Evolutionary conservation across 2,888 invertebrate species (phyloP).

Genomic region (Plebejus anna): DNA sequence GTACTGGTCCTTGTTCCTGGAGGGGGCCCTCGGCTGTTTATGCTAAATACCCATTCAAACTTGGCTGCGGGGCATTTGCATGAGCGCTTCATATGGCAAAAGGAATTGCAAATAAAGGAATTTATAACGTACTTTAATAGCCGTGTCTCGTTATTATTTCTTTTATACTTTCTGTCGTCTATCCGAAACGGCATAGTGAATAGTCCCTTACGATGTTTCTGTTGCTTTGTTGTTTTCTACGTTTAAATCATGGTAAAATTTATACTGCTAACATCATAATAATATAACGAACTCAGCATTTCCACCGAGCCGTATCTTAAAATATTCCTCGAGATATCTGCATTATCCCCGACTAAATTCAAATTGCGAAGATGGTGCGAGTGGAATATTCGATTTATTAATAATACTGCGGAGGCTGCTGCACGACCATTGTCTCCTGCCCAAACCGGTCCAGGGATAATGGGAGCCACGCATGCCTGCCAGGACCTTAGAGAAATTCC

Average conservation of each 20-base stretch:
- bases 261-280: neutral
- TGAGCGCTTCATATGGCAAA: conserved; percentile 44
- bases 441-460: conserved; percentile 70
- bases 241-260: neutral
- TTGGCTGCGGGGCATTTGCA: conserved; percentile 51
- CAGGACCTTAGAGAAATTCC: conserved; percentile 53
- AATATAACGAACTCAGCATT: neutral
- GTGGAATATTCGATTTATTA: conserved; percentile 55
- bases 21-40: conserved; percentile 41
- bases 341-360: conserved; percentile 16
- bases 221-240: neutral
- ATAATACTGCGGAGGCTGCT: conserved; percentile 50
- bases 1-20: conserved; percentile 33
- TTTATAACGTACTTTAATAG: conserved; percentile 9
- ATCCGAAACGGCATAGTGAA: neutral
- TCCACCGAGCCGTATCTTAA: neutral
- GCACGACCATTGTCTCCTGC: conserved; percentile 68
- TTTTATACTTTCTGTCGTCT: neutral
- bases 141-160: neutral
- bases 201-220: neutral
- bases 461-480: conserved; percentile 55
- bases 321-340: neutral
- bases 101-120: conserved; percentile 26
- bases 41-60: conserved; percentile 54
- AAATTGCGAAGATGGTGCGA: conserved; percentile 20